These are phyloP conservation scores for Torymus texanus DNA, from an alignment of 2,888 invertebrate genomes.

Conservation along the genomic window DNA sequence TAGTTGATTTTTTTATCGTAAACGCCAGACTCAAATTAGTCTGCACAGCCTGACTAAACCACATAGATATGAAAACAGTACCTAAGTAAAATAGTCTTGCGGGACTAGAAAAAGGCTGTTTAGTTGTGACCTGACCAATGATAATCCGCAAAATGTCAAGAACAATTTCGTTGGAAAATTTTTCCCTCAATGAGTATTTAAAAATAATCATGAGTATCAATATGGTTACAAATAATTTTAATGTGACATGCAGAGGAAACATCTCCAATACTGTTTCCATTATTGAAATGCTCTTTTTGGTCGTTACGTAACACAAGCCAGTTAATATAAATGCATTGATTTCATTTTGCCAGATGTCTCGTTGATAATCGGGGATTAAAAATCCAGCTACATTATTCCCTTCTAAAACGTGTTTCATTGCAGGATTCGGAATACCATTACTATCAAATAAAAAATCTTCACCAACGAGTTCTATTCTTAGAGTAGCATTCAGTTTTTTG, in stretches of 20 bases:
- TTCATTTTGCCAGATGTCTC: conserved; percentile 16
- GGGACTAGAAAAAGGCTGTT: no score
- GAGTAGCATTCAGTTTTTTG: neutral
- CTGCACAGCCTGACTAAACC: no score
- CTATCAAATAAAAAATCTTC: neutral
- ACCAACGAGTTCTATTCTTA: neutral
- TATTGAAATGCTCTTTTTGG: neutral
- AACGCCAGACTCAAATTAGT: no score
- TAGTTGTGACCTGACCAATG: neutral
- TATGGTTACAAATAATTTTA: neutral
- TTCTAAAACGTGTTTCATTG: neutral
- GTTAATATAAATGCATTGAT: neutral
- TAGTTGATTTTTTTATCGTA: no score
- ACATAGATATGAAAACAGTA: no score
- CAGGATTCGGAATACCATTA: neutral
- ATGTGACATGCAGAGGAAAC: neutral
- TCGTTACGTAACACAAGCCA: neutral
- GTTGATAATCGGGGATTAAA: neutral
- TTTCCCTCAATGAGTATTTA: neutral
- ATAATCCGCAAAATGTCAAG: neutral
- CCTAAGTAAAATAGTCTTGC: no score
- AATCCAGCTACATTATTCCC: neutral
- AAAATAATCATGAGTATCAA: neutral
- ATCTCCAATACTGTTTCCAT: neutral
- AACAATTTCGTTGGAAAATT: neutral